These are phyloP conservation scores for Alsophila aescularia DNA, from an alignment of 2,888 invertebrate genomes.

Conservation along the genomic window DNA sequence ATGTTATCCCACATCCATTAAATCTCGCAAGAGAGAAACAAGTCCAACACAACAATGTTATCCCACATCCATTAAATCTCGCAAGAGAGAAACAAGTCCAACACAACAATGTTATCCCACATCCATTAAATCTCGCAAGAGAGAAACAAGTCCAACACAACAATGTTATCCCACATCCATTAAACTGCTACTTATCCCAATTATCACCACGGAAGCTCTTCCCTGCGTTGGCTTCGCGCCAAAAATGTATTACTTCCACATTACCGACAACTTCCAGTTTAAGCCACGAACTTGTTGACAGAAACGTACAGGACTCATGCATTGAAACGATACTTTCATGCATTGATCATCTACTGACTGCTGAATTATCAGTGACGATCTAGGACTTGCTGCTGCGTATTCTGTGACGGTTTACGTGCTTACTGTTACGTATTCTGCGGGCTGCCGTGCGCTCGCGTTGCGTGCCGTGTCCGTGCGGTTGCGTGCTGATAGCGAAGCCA, in stretches of 20 bases:
- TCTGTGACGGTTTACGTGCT: background rate
- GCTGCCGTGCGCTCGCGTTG: background rate
- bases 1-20: no score
- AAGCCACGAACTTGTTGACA: slow-evolving; percentile 1
- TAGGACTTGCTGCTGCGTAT: background rate
- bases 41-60: no score
- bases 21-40: no score
- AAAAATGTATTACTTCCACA: slow-evolving; percentile 7
- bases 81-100: background rate
- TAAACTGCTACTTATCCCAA: slow-evolving; percentile 4
- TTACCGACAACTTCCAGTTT: slow-evolving; percentile 1
- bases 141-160: slow-evolving; percentile 2
- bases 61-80: no score
- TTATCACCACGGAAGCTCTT: slow-evolving; percentile 2
- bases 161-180: slow-evolving; percentile 4
- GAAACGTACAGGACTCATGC: background rate
- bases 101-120: background rate
- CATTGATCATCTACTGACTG: background rate
- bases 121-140: background rate
- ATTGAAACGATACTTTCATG: background rate
- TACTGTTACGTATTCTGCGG: no score
- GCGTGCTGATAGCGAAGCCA: slow-evolving; percentile 2
- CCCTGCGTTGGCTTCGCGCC: slow-evolving; percentile 9
- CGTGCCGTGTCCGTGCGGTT: slow-evolving; percentile 11
- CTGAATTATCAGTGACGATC: background rate